Evolutionary conservation across 1,140 invertebrate genomes (phyloP), one percentile per base, ranked within the genome.

Genomic region (Elymnias hypermnestra): DNA sequence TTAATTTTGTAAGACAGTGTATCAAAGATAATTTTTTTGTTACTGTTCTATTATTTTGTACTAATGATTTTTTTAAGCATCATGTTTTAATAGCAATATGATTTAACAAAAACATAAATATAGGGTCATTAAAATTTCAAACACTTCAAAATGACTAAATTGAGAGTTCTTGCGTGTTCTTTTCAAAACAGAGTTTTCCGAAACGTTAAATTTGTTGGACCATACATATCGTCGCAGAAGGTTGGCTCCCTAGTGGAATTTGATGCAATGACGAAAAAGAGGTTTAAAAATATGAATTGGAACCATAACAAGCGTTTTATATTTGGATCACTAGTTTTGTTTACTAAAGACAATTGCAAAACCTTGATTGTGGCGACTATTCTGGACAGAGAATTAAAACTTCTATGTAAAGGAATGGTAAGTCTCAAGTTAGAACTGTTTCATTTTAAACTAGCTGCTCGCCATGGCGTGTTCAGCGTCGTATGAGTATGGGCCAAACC

Each of bases 271-370:
- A 72, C 62, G 0, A 56, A 57, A 22, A 69, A 44, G 36, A 47
- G 43, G 36, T 68, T 76, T 26, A 54, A 47, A 37, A 67, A 43
- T 22, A 69, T 65, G 3, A 76, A 76, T n/a, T 83, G 78, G 78
- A 38, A 38, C 1, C 40, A 73, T 17, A 83, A 56, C 40, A 79
- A 90, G 63, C 77, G 90, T 35, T 88, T 95, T 17, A 88, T 94
- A 63, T 90, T 81, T 74, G 94, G 94, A 0, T 91, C 92, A 0
- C 72, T 95, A n/a, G 56, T 95, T 0, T 89, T 92, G 49, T 88
- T 96, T 15, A 92, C 92, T 0, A 77, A 74, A 19, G 89, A 93
- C 63, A 86, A 91, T 33, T 95, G 94, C 70, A 72, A 88, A 17
- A 89, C 88, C 18, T 79, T 94, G 19, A 72, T 92, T 21, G 89